Evolutionary conservation across 2,888 invertebrate genomes (phyloP).

Genomic region (Opisthograptis luteolata): DNA sequence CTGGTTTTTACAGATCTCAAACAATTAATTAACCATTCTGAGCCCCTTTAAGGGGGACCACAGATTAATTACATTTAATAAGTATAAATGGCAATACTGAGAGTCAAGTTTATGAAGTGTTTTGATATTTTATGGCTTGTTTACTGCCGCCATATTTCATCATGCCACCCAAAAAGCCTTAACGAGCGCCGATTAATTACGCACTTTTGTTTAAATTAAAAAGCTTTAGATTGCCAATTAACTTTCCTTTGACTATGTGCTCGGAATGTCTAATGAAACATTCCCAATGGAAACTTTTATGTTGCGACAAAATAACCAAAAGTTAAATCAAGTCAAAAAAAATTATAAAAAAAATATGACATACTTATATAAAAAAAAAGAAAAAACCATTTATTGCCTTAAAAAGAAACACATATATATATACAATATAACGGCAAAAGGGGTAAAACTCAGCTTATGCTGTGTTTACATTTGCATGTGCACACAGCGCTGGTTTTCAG

Average conservation of each 20-base stretch:
- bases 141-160: slow-evolving; percentile 37
- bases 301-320: not conserved
- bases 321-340: no score
- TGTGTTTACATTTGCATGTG: no score
- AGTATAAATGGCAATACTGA: slow-evolving; percentile 31
- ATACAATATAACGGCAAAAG: no score
- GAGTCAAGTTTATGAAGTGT: slow-evolving; percentile 32
- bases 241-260: slow-evolving; percentile 30
- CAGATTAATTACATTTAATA: slow-evolving; percentile 26
- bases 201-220: slow-evolving; percentile 36
- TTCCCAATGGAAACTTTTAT: slow-evolving; percentile 5
- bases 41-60: slow-evolving; percentile 2
- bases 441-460: no score
- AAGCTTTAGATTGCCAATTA: slow-evolving; percentile 39
- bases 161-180: slow-evolving; percentile 30
- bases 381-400: no score
- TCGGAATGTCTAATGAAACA: slow-evolving; percentile 28
- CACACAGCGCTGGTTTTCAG: no score
- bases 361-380: no score
- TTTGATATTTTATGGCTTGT: slow-evolving; percentile 38
- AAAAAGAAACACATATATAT: no score
- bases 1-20: no score
- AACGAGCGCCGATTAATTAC: slow-evolving; percentile 36
- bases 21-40: slow-evolving; percentile 12
- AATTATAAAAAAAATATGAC: no score